Evolutionary conservation across 2,113 vertebrate species (phyloP), one percentile per base, ranked within the genome.

Genomic region (Caranx ignobilis): DNA sequence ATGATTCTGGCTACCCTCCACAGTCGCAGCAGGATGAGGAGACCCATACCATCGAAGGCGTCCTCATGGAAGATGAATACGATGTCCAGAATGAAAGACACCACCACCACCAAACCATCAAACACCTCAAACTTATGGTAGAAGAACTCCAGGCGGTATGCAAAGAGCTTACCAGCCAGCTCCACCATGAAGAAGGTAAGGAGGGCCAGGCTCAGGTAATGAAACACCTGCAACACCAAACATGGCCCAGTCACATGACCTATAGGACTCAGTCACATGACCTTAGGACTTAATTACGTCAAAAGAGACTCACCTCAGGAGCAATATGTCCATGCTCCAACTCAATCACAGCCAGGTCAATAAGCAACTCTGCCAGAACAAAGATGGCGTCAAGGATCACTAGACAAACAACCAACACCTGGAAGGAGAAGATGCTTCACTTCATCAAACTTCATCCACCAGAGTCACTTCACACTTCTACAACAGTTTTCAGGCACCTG

Each of bases 1-100:
- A 99, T 94, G 11, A 99, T 99, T 85, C 98, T 94, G 78, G 96
- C 98, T 84, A 99, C 97, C 32, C 98, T 95, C 98, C 98, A 99
- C 54, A 99, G 95, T 55, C 98, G 87, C 63, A 99, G 95, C 72
- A 99, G 93, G 19, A 99, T 99, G 63, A 99, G 92, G 31, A 99
- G 92, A 37, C 96, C 96, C 0, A 97, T 91, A 0, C 95, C 98
- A 34, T 97, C 96, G 0, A 98, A 98, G 48, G 94, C 93, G 0
- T 97, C 96, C 85, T 98, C 94, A 0, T 74, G 87, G 88, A 97
- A 96, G 74, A 99, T 63, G 80, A 97, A 95, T 59, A 96, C 85
- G 0, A 99, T 3, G 61, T 99, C 98, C 0, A 99, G 88, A 68
- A 97, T 52, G 35, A 99, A 99, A 0, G 98, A 99, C 52, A 99